Base-by-base conservation (phyloP, 2,797 vertebrate species). In the Lepilemur septentrionalis region DNA sequence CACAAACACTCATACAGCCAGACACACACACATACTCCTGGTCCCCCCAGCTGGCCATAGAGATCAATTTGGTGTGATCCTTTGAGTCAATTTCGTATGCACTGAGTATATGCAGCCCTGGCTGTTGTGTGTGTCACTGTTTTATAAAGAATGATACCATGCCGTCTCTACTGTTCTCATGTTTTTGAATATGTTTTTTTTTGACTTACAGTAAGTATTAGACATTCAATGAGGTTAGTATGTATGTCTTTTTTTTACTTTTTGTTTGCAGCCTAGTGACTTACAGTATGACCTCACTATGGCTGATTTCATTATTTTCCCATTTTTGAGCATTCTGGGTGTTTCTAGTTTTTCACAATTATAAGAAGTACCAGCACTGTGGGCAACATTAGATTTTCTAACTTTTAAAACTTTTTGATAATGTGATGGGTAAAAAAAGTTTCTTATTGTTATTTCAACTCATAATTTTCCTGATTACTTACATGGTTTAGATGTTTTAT, bases 321-420 rank as follows among this genome's bases (percentile, higher is more conserved):
- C 61, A 1, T 17, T 73, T 46, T 57, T 55, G n/a, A 30, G 35
- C 30, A 55, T 46, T 32, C 38, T 4, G 20, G 30, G 17, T 61
- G 12, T 4, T 72, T 22, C 65, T 8, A 17, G n/a, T 43, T 50
- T 43, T 69, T 63, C 52, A 52, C 11, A n/a, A 2, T 75, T 43
- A 20, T 6, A 28, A 57, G 76, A 43, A n/a, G 25, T 48, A 4
- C 9, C 32, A 73, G 14, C 48, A 41, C 41, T n/a, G 15, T 17
- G 48, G 35, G n/a, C n/a, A 65, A 67, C 3, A 72, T 57, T n/a
- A 67, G 76, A 50, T 35, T 65, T 82, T 75, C 50, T 91, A 86
- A 86, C 30, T 4, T 46, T 46, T 18, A 46, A 46, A 73, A 3
- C 25, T 23, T 32, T 15, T 46, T 75, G 57, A 67, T 67, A 18